Percentiles rank a stretch among this genome's conserved stretches.
Evolutionary conservation across 2,888 invertebrate species (phyloP).

Genomic region (Drosophila anomelani): DNA sequence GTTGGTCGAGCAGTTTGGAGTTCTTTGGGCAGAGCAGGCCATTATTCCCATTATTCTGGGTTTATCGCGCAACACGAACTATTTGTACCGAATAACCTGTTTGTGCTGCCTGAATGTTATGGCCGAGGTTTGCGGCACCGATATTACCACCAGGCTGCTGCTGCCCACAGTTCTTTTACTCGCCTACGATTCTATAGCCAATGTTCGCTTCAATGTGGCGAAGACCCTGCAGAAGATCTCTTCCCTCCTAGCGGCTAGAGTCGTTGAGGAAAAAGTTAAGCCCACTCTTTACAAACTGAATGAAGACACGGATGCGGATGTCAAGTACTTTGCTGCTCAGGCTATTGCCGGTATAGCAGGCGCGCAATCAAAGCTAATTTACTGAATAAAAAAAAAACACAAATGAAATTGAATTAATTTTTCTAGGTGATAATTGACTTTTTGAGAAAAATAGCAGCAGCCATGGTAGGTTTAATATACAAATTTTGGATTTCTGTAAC

Average conservation of each 20-base stretch:
- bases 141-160: constrained; percentile 95
- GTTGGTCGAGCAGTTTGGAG: constrained; percentile 98
- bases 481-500: neutral
- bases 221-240: constrained; percentile 98
- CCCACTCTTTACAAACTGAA: constrained; percentile 97
- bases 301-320: constrained; percentile 97
- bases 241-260: constrained; percentile 93
- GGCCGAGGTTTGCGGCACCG: constrained; percentile 96
- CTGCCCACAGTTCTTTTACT: constrained; percentile 96
- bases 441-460: no score
- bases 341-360: constrained; percentile 95
- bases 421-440: no score
- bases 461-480: no score
- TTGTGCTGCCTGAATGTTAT: constrained; percentile 98
- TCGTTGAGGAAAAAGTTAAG: constrained; percentile 96
- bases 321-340: constrained; percentile 99
- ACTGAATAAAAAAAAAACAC: no score
- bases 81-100: constrained; percentile 98
- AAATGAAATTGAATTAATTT: no score
- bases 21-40: constrained; percentile 98
- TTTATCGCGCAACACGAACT: constrained; percentile 98
- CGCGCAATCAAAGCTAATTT: no score
- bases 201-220: constrained; percentile 99
- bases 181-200: constrained; percentile 98
- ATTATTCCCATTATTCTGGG: constrained; percentile 98